Percentiles rank a stretch among this genome's conserved stretches.
These are phyloP conservation scores for Crocallis elinguaria DNA, from an alignment of 2,888 invertebrate species.

Conservation along the genomic window DNA sequence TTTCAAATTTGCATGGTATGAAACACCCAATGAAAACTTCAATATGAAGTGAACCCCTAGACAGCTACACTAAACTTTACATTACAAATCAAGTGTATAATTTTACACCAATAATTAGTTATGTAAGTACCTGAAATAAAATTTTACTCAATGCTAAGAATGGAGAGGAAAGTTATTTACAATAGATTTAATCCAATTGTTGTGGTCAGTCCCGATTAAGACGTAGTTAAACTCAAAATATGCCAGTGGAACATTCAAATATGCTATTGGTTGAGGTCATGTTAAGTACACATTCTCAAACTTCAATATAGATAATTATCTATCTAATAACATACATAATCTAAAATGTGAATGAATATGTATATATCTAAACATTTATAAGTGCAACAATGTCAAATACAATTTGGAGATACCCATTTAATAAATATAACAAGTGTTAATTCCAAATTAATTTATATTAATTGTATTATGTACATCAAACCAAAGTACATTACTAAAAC, in stretches of 20 bases:
- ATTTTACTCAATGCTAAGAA: slow-evolving; percentile 3
- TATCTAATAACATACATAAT: slow-evolving; percentile 12
- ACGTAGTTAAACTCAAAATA: slow-evolving; percentile 9
- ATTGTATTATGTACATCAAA: slow-evolving; percentile 32
- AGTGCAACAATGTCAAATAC: slow-evolving; percentile 21
- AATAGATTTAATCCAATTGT: slow-evolving; percentile 38
- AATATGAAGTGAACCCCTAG: slow-evolving; percentile 32
- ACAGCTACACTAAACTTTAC: slow-evolving; percentile 5
- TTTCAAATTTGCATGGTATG: not conserved
- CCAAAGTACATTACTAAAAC: slow-evolving; percentile 13
- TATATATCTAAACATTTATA: slow-evolving; percentile 19
- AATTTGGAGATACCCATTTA: slow-evolving; percentile 25
- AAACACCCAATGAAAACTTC: slow-evolving; percentile 19
- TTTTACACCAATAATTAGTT: slow-evolving; percentile 14
- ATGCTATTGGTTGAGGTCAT: slow-evolving; percentile 7
- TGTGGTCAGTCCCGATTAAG: slow-evolving; percentile 23
- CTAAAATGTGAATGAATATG: slow-evolving; percentile 12
- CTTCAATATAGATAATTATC: slow-evolving; percentile 7
- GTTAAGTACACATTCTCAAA: slow-evolving; percentile 17
- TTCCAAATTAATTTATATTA: slow-evolving; percentile 7
- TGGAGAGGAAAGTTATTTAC: slow-evolving; percentile 40
- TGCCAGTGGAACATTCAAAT: slow-evolving; percentile 4
- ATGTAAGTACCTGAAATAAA: slow-evolving; percentile 3
- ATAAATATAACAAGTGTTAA: not conserved
- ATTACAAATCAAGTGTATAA: slow-evolving; percentile 17